These are phyloP conservation scores for Cygnus olor DNA, from an alignment of 2,797 vertebrate genomes.

Conservation along the genomic window DNA sequence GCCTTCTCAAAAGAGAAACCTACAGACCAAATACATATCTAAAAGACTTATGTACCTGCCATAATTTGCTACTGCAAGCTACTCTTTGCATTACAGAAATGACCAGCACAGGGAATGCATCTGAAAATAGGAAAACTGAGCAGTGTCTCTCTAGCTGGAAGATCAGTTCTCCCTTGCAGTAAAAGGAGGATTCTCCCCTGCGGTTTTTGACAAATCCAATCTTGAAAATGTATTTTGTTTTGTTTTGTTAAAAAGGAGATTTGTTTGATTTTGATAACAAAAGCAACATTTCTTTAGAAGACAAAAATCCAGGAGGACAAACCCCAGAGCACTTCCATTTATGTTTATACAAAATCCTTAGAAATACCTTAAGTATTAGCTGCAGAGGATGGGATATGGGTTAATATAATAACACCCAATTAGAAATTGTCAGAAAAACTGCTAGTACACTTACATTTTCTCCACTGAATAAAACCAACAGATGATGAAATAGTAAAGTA, in stretches of 20 bases:
- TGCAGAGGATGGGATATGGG: not conserved
- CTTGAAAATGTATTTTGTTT: not conserved
- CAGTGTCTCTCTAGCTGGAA: not conserved
- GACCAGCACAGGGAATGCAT: not conserved
- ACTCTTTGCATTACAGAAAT: not conserved
- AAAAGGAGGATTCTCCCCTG: not conserved
- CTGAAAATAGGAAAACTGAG: not conserved
- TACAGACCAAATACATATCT: not conserved
- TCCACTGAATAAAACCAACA: not conserved
- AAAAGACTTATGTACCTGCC: not conserved
- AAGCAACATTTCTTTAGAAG: too few species aligned
- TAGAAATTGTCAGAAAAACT: not conserved
- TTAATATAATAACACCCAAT: not conserved
- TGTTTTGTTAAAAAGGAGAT: not conserved
- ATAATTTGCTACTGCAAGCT: not conserved
- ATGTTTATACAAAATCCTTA: not conserved
- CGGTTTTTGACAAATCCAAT: not conserved
- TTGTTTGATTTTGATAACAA: not conserved
- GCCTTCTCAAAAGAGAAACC: not conserved
- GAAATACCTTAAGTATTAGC: not conserved
- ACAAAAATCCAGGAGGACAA: not conserved
- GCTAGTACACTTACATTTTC: not conserved
- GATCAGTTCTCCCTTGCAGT: not conserved
- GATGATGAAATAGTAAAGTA: not conserved
- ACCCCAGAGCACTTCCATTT: not conserved